Evolutionary conservation across 2,888 invertebrate species (phyloP), one percentile per base, ranked within the genome.

Genomic region (Siphlonurus alternatus): DNA sequence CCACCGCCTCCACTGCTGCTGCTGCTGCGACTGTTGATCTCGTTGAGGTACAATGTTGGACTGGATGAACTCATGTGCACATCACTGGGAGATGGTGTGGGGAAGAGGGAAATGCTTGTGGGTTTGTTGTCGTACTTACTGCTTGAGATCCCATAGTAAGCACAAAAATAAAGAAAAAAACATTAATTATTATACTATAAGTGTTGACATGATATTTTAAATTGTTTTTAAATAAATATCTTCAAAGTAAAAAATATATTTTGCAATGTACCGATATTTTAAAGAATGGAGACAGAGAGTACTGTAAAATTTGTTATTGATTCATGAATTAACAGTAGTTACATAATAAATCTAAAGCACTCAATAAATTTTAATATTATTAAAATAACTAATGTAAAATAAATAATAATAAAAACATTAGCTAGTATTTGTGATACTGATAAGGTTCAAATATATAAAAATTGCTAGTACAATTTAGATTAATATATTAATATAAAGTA

Each of bases 31-130:
- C 38, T 38, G 56, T 56, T 56, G 7, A 56, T n/a, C 5, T 56
- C 56, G 56, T 56, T 56, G 56, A 56, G 19, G n/a, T 20, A 56
- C 18, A 61, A 25, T 2, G 73, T 72, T 23, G 80, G 78, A 69
- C 77, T 78, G 66, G 78, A 77, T 63, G 79, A 78, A 66, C 76
- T 77, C 79, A 80, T 80, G 61, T 75, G 75, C 38, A 78, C 72
- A 71, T 80, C 79, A 70, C 78, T 79, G 62, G 82, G 80, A 62
- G 81, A 81, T 60, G 81, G 80, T 65, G 79, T 81, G 68, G 80
- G 73, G 69, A 77, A 76, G 61, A 68, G 65, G 59, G 67, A 69
- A 38, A 67, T 67, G n/a, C 60, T 65, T 73, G 72, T 68, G 69
- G 18, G 51, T 60, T 66, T 64, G 59, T 64, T 63, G 38, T 67